phyloP scores from a whole-genome alignment of 2,888 invertebrate genomes.

The Drosophila stalkeri region DNA sequence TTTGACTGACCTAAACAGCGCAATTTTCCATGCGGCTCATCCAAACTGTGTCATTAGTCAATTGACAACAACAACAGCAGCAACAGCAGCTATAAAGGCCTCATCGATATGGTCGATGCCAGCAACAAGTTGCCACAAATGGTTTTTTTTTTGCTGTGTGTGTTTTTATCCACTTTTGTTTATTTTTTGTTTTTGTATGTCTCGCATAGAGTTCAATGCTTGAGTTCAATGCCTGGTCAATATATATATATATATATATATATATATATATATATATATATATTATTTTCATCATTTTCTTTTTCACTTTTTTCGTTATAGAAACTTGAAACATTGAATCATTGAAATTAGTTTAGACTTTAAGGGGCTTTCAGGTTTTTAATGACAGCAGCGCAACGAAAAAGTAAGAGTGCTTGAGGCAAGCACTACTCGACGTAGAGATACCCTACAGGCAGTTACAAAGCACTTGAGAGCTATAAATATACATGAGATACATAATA shows the following conservation, averaged over 20 bases:
- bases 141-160: slow-evolving; percentile 18
- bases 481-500: neutral
- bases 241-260: neutral
- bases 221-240: slow-evolving; percentile 64
- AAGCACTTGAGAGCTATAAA: slow-evolving; percentile 2
- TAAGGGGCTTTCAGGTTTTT: slow-evolving; percentile 26
- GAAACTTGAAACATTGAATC: slow-evolving; percentile 33
- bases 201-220: slow-evolving; percentile 56
- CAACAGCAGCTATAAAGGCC: slow-evolving; percentile 13
- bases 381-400: slow-evolving; percentile 1
- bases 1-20: slow-evolving; percentile 40
- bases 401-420: slow-evolving; percentile 1
- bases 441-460: slow-evolving; percentile 7
- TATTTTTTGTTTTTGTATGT: slow-evolving; percentile 13
- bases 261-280: neutral
- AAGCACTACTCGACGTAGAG: neutral
- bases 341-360: slow-evolving; percentile 40
- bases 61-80: slow-evolving; percentile 35
- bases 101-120: slow-evolving; percentile 28
- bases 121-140: slow-evolving; percentile 76
- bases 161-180: slow-evolving; percentile 8
- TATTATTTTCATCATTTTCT: slow-evolving; percentile 21
- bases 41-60: slow-evolving; percentile 64
- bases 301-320: slow-evolving; percentile 3
- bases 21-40: slow-evolving; percentile 36